Evolutionary conservation across 2,888 invertebrate species (phyloP).

Genomic region (Anoplius nigerrimus): DNA sequence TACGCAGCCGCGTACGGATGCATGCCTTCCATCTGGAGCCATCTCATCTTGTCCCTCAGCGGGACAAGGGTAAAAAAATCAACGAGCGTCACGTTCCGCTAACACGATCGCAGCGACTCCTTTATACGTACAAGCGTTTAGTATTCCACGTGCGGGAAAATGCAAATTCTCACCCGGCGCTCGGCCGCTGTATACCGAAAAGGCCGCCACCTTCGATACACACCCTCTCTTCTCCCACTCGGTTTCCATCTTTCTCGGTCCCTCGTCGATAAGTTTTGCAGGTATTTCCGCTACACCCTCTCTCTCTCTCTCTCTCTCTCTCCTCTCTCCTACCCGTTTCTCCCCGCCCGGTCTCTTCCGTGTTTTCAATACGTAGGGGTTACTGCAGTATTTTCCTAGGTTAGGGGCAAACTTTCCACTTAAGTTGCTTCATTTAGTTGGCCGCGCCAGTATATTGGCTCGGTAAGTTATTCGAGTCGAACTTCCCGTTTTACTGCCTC

Average conservation of each 20-base stretch:
- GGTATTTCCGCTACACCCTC: constrained; percentile 33
- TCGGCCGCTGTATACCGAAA: constrained; percentile 17
- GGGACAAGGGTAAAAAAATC: too few relatives aligned
- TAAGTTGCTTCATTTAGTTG: constrained; percentile 69
- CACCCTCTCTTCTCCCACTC: too few relatives aligned
- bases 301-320: too few relatives aligned
- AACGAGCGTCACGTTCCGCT: background rate
- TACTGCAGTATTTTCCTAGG: constrained; percentile 61
- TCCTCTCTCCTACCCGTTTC: too few relatives aligned
- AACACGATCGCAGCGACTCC: constrained; percentile 9
- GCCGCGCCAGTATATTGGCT: constrained; percentile 61
- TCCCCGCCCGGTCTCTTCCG: constrained; percentile 12
- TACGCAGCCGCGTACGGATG: too few relatives aligned
- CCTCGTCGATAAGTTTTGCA: constrained; percentile 44
- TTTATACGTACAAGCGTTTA: constrained; percentile 28
- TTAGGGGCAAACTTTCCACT: constrained; percentile 68
- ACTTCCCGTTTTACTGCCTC: constrained; percentile 57
- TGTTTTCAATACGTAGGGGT: constrained; percentile 62
- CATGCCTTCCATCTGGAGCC: too few relatives aligned
- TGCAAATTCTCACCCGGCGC: constrained; percentile 37
- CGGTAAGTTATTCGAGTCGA: constrained; percentile 62
- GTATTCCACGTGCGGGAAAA: constrained; percentile 39
- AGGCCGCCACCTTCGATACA: constrained; percentile 12
- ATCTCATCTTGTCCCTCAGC: too few relatives aligned
- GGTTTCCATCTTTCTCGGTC: constrained; percentile 27